These are phyloP conservation scores for Semnornis frantzii DNA, from an alignment of 2,113 vertebrate species.

Conservation along the genomic window DNA sequence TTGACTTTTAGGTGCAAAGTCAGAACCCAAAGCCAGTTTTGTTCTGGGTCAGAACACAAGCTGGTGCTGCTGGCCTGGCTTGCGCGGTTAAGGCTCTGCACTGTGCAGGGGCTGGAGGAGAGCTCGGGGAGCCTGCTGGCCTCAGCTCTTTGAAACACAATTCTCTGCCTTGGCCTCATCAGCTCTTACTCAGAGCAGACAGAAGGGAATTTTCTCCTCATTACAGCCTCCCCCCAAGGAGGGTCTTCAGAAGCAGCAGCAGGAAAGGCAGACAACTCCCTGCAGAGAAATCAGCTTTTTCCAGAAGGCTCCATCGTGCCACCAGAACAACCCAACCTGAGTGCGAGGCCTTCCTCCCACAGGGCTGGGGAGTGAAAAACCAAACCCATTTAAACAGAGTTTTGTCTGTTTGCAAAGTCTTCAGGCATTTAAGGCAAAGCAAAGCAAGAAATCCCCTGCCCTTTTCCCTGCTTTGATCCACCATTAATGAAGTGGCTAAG, in stretches of 20 bases:
- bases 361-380: background rate
- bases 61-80: background rate
- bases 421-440: background rate
- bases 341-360: background rate
- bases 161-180: background rate
- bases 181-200: background rate
- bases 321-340: background rate
- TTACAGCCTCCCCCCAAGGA: background rate
- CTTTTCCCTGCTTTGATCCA: slow-evolving; percentile 65
- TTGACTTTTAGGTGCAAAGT: too few relatives aligned
- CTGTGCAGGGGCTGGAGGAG: background rate
- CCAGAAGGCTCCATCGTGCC: background rate
- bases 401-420: background rate
- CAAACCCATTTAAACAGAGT: background rate
- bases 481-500: slow-evolving; percentile 66
- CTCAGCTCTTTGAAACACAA: background rate
- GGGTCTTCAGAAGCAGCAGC: background rate
- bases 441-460: background rate
- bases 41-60: background rate
- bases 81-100: background rate
- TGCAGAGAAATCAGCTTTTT: background rate
- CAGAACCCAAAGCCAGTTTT: background rate
- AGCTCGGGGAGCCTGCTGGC: background rate
- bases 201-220: background rate
- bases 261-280: background rate